These are phyloP conservation scores for Drosophila kohkoa DNA, from an alignment of 1,140 invertebrate genomes.

Conservation along the genomic window DNA sequence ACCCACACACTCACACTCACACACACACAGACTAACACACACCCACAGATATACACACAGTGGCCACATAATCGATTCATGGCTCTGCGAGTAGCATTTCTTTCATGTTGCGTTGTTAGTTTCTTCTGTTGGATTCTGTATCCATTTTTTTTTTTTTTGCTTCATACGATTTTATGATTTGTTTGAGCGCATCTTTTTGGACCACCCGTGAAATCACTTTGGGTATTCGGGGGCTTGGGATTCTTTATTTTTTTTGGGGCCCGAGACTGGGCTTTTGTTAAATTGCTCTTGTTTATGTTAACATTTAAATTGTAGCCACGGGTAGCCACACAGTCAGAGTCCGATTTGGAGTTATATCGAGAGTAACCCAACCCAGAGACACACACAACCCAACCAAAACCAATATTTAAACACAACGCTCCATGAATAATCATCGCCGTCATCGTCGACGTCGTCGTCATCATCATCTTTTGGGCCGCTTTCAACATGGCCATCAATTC, in stretches of 20 bases:
- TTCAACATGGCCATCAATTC: conserved; percentile 80
- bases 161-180: conserved; percentile 79
- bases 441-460: conserved; percentile 28
- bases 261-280: conserved; percentile 70
- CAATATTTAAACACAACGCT: conserved; percentile 80
- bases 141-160: conserved; percentile 41
- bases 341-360: conserved; percentile 29
- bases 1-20: conserved; percentile 40
- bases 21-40: conserved; percentile 53
- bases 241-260: background rate
- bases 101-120: conserved; percentile 83
- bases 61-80: conserved; percentile 84
- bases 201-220: conserved; percentile 83
- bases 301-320: conserved; percentile 84
- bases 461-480: conserved; percentile 52
- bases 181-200: conserved; percentile 81
- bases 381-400: conserved; percentile 66
- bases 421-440: conserved; percentile 78
- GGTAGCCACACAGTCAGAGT: conserved; percentile 61
- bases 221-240: conserved; percentile 59
- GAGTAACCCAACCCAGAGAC: conserved; percentile 1
- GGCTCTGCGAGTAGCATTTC: conserved; percentile 78
- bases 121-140: conserved; percentile 44
- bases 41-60: conserved; percentile 49
- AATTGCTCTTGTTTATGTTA: conserved; percentile 84